These are phyloP conservation scores for Zaprionus inermis DNA, from an alignment of 1,140 invertebrate genomes.

Conservation along the genomic window DNA sequence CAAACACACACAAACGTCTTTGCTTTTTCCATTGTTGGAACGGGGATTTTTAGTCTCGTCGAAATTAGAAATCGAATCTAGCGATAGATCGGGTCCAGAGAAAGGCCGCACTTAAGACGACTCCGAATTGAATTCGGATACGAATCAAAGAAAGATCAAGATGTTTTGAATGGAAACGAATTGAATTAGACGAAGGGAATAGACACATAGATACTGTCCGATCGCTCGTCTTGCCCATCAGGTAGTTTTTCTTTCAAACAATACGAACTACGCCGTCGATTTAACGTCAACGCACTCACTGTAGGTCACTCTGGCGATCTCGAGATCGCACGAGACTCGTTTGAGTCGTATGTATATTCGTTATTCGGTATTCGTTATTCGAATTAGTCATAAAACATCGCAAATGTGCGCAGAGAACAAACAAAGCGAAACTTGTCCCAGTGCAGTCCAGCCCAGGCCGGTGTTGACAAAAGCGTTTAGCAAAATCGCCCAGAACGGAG, in stretches of 20 bases:
- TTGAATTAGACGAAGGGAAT: neutral
- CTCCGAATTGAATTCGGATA: neutral
- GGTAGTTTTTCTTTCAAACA: too few relatives aligned
- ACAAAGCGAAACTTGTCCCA: slow-evolving; percentile 26
- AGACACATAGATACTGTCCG: neutral
- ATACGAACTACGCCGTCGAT: too few relatives aligned
- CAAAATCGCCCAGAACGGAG: slow-evolving; percentile 14
- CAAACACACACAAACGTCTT: neutral
- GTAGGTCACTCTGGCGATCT: slow-evolving; percentile 55
- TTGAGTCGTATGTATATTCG: neutral
- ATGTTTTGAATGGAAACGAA: neutral
- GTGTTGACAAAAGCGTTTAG: slow-evolving; percentile 70
- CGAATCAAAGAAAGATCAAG: neutral
- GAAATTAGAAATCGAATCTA: slow-evolving; percentile 1
- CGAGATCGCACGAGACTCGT: slow-evolving; percentile 8
- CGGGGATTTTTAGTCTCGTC: slow-evolving; percentile 27
- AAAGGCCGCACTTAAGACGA: slow-evolving; percentile 7
- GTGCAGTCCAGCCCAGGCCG: too few relatives aligned
- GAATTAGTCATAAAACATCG: slow-evolving; percentile 35
- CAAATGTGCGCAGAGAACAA: slow-evolving; percentile 17
- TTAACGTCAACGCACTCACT: slow-evolving; percentile 67
- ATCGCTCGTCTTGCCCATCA: too few relatives aligned
- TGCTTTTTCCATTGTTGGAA: slow-evolving; percentile 17
- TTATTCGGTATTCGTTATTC: slow-evolving; percentile 22
- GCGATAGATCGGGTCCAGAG: neutral